Base-by-base conservation (phyloP, 2,888 invertebrate species). In the Sphaeridia pumilis region DNA sequence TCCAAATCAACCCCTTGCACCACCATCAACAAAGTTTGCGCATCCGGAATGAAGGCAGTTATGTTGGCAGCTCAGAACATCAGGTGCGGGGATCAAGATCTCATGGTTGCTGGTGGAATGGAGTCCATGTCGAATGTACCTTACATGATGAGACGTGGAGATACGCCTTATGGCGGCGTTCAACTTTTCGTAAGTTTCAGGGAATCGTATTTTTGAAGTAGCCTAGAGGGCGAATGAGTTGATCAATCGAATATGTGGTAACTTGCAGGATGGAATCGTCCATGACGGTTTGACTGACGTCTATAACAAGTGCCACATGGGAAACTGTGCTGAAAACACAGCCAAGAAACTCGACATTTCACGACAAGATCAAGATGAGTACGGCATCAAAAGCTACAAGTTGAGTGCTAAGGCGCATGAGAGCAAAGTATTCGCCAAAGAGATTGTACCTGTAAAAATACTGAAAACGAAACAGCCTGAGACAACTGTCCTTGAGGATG, bases 41-140 rank as follows among this genome's bases (percentile, higher is more conserved):
- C 97, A 0, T 95, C 95, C 24, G 98, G 98, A 21, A 88, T 98
- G 90, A 98, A 99, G 71, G 78, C 93, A 0, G 78, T 98, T 4
- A 93, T 93, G 87, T 70, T 98, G 56, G 97, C 87, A 14, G 77
- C 93, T 5, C 97, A 97, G 72, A 82, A 84, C 35, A 74, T 98
- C 14, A 87, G 89, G 77, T 82, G 87, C 57, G 94, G 93, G 1
- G 82, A 87, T 63, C 83, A 89, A 74, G 83, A 89, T 57, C 80
- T 93, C 22, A 82, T 89, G 66, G 75, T 98, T 52, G 98, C 97
- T 53, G 98, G 98, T 57, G 98, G 98, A 50, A 97, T 98, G 95
- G 98, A 99, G 74, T 94, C 93, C 50, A 98, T 99, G 98, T 94
- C 94, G 1, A 95, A 97, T 74, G 94, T 94, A 2, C 98, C 98